phyloP scores from a whole-genome alignment of 1,140 invertebrate genomes.

The Formica exsecta region DNA sequence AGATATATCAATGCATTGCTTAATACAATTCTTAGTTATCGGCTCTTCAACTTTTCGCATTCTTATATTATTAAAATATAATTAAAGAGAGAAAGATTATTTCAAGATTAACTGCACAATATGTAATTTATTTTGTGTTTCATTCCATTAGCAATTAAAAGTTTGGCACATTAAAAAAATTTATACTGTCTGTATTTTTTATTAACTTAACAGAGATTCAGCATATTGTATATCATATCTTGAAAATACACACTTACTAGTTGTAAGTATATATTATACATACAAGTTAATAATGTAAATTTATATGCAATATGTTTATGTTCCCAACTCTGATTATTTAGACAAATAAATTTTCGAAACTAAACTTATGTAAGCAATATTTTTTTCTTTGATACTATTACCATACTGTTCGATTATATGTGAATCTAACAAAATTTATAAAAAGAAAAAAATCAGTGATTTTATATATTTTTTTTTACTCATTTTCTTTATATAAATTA shows the following conservation, averaged over 20 bases:
- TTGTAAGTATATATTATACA: neutral
- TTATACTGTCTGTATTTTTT: too few relatives aligned
- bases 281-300: neutral
- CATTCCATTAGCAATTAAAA: neutral
- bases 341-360: conserved; percentile 1
- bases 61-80: neutral
- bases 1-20: neutral
- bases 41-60: neutral
- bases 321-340: neutral
- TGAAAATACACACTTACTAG: neutral
- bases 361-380: neutral
- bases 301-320: neutral
- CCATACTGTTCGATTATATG: conserved; percentile 13
- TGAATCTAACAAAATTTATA: neutral
- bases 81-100: neutral
- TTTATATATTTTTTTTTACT: neutral
- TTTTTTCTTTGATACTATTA: neutral
- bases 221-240: neutral
- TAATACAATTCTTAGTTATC: neutral
- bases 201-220: too few relatives aligned
- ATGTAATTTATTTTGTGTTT: conserved; percentile 3
- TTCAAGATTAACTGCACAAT: neutral
- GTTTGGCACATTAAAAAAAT: neutral
- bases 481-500: neutral
- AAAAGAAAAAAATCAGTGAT: neutral